Evolutionary conservation across 2,888 invertebrate genomes (phyloP), one percentile per base, ranked within the genome.

Genomic region (Parapristionchus giblindavisi): DNA sequence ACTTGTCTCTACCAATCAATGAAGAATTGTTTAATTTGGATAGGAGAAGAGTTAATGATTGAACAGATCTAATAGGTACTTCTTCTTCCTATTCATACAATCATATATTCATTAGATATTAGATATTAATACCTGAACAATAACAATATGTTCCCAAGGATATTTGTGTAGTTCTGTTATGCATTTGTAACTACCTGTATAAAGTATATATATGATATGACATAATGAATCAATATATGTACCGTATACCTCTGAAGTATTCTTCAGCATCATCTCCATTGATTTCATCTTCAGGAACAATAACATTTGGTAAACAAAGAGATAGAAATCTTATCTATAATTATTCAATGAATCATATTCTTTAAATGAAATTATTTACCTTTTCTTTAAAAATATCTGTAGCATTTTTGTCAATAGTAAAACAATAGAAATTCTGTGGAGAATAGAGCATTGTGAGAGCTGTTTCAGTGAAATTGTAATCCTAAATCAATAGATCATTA

Each of bases 371-470:
- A 61, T 34, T 11, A 2, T 2, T 66, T 4, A 71, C 70, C 27
- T 56, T 38, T 17, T 71, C 54, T 27, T 71, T 71, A 24, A 71
- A 71, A 14, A 29, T 38, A n/a, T 71, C 70, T 17, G 54, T 56
- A 38, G 70, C 70, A 27, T 71, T 71, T n/a, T 40, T n/a, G 40
- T 71, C 70, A 6, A 71, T 24, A n/a, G 56, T 54, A 27, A 36
- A 56, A 40, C 70, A 71, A 27, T 71, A 71, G 38, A 71, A 71
- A 71, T 56, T 52, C 8, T 40, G 54, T 11, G 70, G 70, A 6
- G 70, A 56, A 38, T 71, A 56, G 11, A 71, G 14, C 70, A 71
- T 71, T 8, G 70, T 56, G 6, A 71, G 70, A 24, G 56, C 56
- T 21, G 54, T 56, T 27, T 71, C 70, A 8, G 56, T 56, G 70